Conservation (phyloP, 1,140 invertebrate species). For the Platyura marginata region DNA sequence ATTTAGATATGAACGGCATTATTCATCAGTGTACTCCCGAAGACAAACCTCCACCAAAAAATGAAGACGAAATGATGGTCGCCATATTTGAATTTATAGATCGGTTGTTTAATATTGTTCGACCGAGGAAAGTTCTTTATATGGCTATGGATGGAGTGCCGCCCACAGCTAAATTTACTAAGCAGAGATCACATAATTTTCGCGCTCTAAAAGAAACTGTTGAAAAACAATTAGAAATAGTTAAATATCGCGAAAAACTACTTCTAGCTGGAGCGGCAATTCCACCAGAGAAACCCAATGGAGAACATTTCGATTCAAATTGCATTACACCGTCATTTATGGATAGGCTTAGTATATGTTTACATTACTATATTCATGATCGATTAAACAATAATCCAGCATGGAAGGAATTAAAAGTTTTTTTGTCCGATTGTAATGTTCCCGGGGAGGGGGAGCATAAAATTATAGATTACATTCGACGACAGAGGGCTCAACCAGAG, state of each 20-base stretch:
- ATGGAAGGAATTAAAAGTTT: slow-evolving; percentile 89
- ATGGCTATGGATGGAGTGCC: slow-evolving; percentile 99
- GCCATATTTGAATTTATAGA: slow-evolving; percentile 99
- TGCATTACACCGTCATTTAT: slow-evolving; percentile 99
- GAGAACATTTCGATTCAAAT: slow-evolving; percentile 93
- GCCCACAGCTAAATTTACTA: slow-evolving; percentile 98
- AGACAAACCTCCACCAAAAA: slow-evolving; percentile 87
- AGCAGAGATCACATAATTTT: slow-evolving; percentile 87
- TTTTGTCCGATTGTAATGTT: slow-evolving; percentile 95
- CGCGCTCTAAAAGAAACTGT: slow-evolving; percentile 86
- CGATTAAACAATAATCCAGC: slow-evolving; percentile 86
- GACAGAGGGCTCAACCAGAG: slow-evolving; percentile 84
- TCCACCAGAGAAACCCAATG: slow-evolving; percentile 79
- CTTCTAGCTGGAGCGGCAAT: slow-evolving; percentile 34
- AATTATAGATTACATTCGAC: slow-evolving; percentile 98
- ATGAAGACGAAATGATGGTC: slow-evolving; percentile 99
- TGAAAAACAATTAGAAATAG: slow-evolving; percentile 80
- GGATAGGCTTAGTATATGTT: slow-evolving; percentile 80
- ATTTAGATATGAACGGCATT: slow-evolving; percentile 99
- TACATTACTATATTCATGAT: slow-evolving; percentile 94
- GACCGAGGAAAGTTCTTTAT: slow-evolving; percentile 88
- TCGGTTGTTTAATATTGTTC: slow-evolving; percentile 82
- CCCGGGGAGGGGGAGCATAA: slow-evolving; percentile 98
- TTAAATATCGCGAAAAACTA: slow-evolving; percentile 56
- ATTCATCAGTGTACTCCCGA: slow-evolving; percentile 99